Evolutionary conservation across 2,113 vertebrate species (phyloP), one percentile per base, ranked within the genome.

Genomic region (Chitala chitala): DNA sequence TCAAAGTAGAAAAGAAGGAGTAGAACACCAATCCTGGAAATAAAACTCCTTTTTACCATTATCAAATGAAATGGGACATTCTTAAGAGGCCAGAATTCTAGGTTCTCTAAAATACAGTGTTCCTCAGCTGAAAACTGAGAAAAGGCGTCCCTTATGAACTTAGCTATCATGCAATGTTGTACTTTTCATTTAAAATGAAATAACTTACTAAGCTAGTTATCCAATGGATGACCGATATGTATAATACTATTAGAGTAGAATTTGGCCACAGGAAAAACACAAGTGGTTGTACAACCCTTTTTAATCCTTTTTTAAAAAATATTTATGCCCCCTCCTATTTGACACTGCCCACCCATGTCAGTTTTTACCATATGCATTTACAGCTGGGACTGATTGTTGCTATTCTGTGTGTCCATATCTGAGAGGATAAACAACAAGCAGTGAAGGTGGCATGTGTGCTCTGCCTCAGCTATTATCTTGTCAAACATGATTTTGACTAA

Each of bases 1-100:
- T 82, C 87, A 88, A 86, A 88, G 86, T 83, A 82, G 85, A 79
- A 84, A 88, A 88, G 86, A 81, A 80, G 86, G 75, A 73, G 13
- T 46, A 36, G n/a, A 74, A 42, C 50, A 56, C 64, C 38, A 38
- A 33, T 36, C 20, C 48, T 12, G 15, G 80, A 82, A 81, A 83
- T 81, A 78, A 83, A 77, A 79, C 40, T 26, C 22, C 5, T 42
- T 24, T 7, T n/a, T n/a, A n/a, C n/a, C n/a, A n/a, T n/a, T n/a
- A n/a, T n/a, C n/a, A n/a, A n/a, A 10, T 42, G 38, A 68, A 24
- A n/a, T 24, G 42, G 65, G 40, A 48, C 36, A 17, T 24, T 8
- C 13, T 7, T 24, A 20, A 42, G 20, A 65, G 61, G 5, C 36
- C 36, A 65, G 8, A n/a, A 12, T 9, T 26, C 2, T 10, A 40